phyloP scores from a whole-genome alignment of 2,797 vertebrate genomes.

The Erethizon dorsatum region DNA sequence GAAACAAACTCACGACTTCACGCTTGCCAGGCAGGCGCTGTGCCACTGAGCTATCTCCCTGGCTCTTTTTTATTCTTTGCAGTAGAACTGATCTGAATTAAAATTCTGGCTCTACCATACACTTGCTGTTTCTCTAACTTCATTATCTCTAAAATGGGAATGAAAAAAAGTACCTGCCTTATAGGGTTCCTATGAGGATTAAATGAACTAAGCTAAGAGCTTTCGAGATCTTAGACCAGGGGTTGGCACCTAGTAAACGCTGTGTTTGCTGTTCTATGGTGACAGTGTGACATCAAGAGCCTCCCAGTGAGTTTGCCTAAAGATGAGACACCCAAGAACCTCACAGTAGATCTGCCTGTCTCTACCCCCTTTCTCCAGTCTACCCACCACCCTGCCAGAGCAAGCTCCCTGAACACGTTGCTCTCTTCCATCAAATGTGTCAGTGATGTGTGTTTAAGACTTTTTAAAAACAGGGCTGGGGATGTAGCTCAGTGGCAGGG shows the following conservation, averaged over 20 bases:
- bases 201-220: not conserved
- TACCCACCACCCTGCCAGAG: not conserved
- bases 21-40: no score
- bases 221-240: constrained; percentile 11
- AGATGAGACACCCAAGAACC: not conserved
- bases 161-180: not conserved
- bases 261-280: not conserved
- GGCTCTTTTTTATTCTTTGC: not conserved
- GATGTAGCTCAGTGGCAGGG: not conserved
- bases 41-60: not conserved
- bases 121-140: constrained; percentile 41
- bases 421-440: constrained; percentile 23
- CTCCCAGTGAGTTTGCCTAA: not conserved
- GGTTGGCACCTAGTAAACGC: not conserved
- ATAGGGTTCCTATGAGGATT: not conserved
- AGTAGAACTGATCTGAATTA: constrained; percentile 11
- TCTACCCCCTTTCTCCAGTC: not conserved
- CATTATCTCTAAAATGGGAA: constrained; percentile 48
- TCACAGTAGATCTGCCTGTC: not conserved
- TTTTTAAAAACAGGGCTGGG: not conserved
- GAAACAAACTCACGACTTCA: no score
- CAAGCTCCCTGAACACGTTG: not conserved
- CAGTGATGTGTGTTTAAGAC: not conserved
- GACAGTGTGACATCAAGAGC: not conserved
- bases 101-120: constrained; percentile 7